These are phyloP conservation scores for Melieria picta DNA, from an alignment of 2,888 invertebrate species.

Conservation along the genomic window DNA sequence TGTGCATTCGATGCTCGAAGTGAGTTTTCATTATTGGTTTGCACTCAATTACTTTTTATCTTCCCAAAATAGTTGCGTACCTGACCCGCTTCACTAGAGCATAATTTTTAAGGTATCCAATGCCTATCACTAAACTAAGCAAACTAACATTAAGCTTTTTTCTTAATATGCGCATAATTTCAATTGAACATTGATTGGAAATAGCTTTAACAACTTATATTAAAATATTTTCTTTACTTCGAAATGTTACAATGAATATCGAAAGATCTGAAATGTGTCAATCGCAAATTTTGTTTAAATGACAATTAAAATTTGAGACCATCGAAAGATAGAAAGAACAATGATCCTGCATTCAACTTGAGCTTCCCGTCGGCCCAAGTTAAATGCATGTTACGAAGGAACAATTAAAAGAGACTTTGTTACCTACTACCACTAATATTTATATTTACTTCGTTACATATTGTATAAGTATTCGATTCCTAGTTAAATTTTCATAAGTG, in stretches of 20 bases:
- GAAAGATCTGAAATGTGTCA: constrained; percentile 52
- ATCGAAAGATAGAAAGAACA: not conserved
- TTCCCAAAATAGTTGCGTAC: constrained; percentile 7
- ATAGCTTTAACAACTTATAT: constrained; percentile 11
- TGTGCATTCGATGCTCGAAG: not conserved
- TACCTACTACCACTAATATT: constrained; percentile 6
- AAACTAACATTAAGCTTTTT: constrained; percentile 29
- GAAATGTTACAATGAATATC: constrained; percentile 21
- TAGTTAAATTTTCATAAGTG: constrained; percentile 9
- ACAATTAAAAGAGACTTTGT: constrained; percentile 12
- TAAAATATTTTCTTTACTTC: constrained; percentile 5
- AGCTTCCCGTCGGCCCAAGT: not conserved
- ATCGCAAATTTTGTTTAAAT: constrained; percentile 53
- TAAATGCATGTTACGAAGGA: not conserved
- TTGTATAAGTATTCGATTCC: too few relatives aligned
- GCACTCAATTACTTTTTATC: constrained; percentile 8
- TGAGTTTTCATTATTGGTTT: not conserved
- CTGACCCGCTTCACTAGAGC: not conserved
- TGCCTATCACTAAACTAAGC: constrained; percentile 25
- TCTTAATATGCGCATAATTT: not conserved
- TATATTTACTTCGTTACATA: not conserved
- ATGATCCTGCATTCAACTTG: constrained; percentile 11
- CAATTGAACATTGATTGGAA: constrained; percentile 8
- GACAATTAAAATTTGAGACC: not conserved
- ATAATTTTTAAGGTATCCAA: constrained; percentile 13